A percentile compares a stretch with the other conserved stretches of the same genome.
These are phyloP conservation scores for Caenorhabditis japonica DNA, from an alignment of 2,888 invertebrate species.

Conservation along the genomic window DNA sequence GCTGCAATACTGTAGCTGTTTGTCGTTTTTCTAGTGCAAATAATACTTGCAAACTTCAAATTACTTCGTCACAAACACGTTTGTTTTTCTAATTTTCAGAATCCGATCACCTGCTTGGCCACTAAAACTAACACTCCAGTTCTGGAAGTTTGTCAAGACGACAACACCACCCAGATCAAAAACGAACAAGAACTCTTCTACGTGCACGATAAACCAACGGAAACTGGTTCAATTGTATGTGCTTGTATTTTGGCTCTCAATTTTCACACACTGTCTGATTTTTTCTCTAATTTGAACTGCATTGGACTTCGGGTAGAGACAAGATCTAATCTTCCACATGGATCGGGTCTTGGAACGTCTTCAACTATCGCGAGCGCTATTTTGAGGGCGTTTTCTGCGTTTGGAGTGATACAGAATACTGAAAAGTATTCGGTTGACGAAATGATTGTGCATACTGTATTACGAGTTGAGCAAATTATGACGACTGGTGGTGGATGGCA, in stretches of 20 bases:
- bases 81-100: too few relatives aligned
- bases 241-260: conserved; percentile 63
- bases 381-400: conserved; percentile 77
- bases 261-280: conserved; percentile 3
- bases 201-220: conserved; percentile 33
- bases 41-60: too few relatives aligned
- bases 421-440: neutral
- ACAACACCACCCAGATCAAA: neutral
- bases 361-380: conserved; percentile 80
- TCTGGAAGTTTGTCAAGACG: conserved; percentile 21
- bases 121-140: neutral
- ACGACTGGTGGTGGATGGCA: conserved; percentile 82
- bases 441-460: conserved; percentile 63
- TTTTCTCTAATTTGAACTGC: conserved; percentile 15
- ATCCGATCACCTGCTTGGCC: conserved; percentile 41
- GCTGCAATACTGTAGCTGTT: too few relatives aligned
- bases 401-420: conserved; percentile 5
- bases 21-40: too few relatives aligned
- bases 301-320: conserved; percentile 49
- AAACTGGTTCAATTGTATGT: conserved; percentile 62
- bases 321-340: conserved; percentile 66
- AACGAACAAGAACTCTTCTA: conserved; percentile 11
- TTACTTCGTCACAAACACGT: too few relatives aligned
- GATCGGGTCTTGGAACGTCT: conserved; percentile 80
- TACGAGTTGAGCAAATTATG: conserved; percentile 80